Evolutionary conservation across 2,113 vertebrate species (phyloP).

Genomic region (Mastomys coucha): DNA sequence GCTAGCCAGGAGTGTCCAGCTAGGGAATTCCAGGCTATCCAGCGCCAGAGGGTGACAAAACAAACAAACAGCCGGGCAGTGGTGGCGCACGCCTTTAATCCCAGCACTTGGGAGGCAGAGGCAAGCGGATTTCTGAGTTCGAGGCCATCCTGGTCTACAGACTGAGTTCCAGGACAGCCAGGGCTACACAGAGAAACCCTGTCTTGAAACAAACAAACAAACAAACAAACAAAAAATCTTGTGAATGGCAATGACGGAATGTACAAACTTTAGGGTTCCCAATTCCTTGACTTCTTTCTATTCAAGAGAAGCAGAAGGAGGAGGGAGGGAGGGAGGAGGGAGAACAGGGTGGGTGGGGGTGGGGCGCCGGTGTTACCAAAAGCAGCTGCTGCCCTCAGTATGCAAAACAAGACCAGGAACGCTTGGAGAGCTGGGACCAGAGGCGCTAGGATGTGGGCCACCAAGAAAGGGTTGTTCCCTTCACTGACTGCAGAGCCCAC

Average conservation of each 20-base stretch:
- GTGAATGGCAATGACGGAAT: not conserved
- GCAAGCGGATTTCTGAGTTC: too few relatives aligned
- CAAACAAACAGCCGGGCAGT: not conserved
- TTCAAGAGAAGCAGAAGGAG: not conserved
- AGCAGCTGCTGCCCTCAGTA: not conserved
- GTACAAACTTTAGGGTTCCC: not conserved
- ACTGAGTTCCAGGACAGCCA: too few relatives aligned
- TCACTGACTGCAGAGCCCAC: not conserved
- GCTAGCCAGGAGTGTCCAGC: not conserved
- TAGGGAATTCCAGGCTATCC: not conserved
- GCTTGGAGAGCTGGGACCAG: not conserved
- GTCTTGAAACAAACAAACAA: not conserved
- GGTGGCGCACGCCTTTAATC: too few relatives aligned
- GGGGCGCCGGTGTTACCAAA: not conserved
- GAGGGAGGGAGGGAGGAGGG: not conserved
- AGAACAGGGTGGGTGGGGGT: too few relatives aligned
- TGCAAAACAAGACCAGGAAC: not conserved
- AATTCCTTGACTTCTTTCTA: not conserved
- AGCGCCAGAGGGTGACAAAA: not conserved
- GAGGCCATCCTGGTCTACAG: too few relatives aligned
- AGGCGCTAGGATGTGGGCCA: fast-evolving
- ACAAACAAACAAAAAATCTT: not conserved
- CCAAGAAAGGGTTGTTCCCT: not conserved
- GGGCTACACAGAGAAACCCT: too few relatives aligned
- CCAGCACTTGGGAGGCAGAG: too few relatives aligned